phyloP scores from a whole-genome alignment of 2,888 invertebrate genomes.

The Eupithecia centaureata region DNA sequence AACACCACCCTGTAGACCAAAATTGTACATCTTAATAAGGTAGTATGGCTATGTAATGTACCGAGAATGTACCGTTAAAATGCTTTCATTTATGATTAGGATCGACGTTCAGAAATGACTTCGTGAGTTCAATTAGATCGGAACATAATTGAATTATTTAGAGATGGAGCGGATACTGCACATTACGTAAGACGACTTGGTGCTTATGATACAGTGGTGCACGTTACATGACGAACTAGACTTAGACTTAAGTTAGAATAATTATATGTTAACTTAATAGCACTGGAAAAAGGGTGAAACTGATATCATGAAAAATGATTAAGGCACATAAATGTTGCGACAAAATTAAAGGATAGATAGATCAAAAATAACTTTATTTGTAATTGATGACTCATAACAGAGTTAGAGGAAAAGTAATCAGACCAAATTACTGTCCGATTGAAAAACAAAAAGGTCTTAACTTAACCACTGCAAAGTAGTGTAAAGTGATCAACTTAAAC shows the following conservation, averaged over 20 bases:
- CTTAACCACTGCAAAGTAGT: neutral
- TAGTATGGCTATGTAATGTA: neutral
- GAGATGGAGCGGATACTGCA: constrained; percentile 40
- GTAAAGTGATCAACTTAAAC: neutral
- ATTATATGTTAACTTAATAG: no score
- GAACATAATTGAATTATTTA: constrained; percentile 43
- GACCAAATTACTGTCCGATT: neutral
- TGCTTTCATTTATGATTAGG: constrained; percentile 28
- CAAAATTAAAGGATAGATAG: no score
- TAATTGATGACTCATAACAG: neutral
- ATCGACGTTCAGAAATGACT: constrained; percentile 33
- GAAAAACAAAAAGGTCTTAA: neutral
- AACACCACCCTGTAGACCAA: neutral
- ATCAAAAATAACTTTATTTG: no score
- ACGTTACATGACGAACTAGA: neutral
- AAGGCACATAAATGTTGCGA: no score
- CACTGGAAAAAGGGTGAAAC: neutral
- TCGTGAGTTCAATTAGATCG: constrained; percentile 39
- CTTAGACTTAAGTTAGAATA: no score
- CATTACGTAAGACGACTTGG: constrained; percentile 38
- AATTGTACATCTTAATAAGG: neutral
- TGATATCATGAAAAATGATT: no score
- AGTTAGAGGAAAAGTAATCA: neutral
- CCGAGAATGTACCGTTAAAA: constrained; percentile 8
- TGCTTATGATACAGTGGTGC: neutral